Evolutionary conservation across 2,113 vertebrate species (phyloP).

Genomic region (Penelope pileata): DNA sequence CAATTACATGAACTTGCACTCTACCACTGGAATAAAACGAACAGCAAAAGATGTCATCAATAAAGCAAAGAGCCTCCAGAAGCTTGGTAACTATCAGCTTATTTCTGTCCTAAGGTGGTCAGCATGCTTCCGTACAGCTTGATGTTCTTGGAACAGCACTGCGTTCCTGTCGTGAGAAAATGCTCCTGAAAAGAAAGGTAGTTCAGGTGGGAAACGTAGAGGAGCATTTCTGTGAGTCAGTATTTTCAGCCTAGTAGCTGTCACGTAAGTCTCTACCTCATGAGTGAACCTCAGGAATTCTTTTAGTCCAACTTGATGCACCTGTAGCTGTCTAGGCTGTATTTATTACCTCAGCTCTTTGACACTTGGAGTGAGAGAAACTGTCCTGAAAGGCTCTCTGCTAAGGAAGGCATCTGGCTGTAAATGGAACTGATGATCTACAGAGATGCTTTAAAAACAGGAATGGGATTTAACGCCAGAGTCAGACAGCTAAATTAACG

Average conservation of each 20-base stretch:
- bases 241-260: neutral
- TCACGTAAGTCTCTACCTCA: neutral
- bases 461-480: neutral
- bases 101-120: constrained; percentile 5
- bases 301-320: neutral
- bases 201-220: neutral
- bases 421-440: neutral
- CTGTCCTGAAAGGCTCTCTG: neutral
- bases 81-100: constrained; percentile 84
- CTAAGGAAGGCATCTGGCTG: neutral
- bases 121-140: neutral
- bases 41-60: constrained; percentile 96
- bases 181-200: neutral
- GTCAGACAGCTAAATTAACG: neutral
- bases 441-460: neutral
- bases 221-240: neutral
- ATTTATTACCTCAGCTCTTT: neutral
- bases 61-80: constrained; percentile 97
- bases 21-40: constrained; percentile 88
- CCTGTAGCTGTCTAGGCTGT: neutral
- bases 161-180: neutral
- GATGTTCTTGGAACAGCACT: neutral
- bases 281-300: neutral
- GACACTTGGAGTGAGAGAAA: neutral
- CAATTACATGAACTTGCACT: constrained; percentile 98